Percentiles rank a stretch among this genome's conserved stretches.
These are phyloP conservation scores for Sebastolobus alascanus DNA, from an alignment of 2,797 vertebrate species.

Conservation along the genomic window DNA sequence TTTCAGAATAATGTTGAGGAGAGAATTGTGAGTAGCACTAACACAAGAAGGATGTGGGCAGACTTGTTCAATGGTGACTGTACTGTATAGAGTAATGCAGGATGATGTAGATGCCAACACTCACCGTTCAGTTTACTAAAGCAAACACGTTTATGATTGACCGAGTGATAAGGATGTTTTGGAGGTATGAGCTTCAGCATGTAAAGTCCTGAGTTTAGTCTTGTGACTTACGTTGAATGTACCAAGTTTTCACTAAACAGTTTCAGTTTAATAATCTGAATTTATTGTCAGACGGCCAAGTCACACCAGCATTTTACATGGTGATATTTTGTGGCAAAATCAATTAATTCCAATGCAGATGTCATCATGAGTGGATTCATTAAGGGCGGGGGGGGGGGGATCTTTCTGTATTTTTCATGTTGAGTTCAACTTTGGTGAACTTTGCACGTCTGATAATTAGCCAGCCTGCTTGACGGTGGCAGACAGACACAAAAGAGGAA, in stretches of 20 bases:
- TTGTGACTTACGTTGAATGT: no score
- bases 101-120: background rate
- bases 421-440: background rate
- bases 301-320: no score
- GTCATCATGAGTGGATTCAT: no score
- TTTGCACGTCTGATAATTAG: background rate
- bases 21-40: constrained; percentile 3
- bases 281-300: no score
- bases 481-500: background rate
- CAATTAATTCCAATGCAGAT: no score
- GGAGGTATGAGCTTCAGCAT: background rate
- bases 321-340: no score
- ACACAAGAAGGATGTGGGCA: background rate
- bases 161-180: background rate
- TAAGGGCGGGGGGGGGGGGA: no score
- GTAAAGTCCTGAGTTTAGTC: background rate
- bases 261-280: no score
- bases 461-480: background rate
- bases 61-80: background rate
- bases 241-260: no score
- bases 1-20: constrained; percentile 3
- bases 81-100: background rate
- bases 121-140: background rate
- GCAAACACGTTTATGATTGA: background rate
- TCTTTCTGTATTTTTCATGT: background rate